Evolutionary conservation across 2,888 invertebrate species (phyloP).

Genomic region (Arrhopalites spinosus): DNA sequence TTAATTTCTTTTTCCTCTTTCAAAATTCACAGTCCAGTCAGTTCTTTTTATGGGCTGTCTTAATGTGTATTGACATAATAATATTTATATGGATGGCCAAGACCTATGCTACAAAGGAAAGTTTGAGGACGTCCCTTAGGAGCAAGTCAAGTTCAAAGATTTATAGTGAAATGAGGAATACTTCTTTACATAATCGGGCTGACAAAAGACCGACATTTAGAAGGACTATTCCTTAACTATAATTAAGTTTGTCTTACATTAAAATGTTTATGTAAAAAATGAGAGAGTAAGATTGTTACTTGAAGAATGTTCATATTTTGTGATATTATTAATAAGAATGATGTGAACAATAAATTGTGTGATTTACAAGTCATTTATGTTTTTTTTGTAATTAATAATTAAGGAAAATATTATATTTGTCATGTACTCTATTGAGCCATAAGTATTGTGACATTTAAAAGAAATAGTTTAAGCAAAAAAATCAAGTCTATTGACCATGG

Average conservation of each 20-base stretch:
- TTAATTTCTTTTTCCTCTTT: constrained; percentile 45
- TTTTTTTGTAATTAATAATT: no score
- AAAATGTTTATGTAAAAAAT: neutral
- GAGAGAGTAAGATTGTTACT: no score
- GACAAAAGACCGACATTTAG: neutral
- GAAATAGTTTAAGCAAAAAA: no score
- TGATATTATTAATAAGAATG: no score
- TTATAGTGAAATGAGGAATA: neutral
- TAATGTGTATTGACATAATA: constrained; percentile 71
- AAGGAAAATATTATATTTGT: no score
- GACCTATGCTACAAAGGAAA: constrained; percentile 59
- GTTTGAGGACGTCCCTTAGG: neutral
- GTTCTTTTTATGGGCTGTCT: constrained; percentile 73
- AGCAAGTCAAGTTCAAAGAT: constrained; percentile 6
- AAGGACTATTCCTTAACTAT: constrained; percentile 3
- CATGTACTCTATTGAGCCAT: no score
- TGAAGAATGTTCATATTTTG: no score
- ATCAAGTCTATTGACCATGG: no score
- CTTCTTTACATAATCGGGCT: constrained; percentile 7
- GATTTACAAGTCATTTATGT: no score
- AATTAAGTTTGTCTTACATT: no score
- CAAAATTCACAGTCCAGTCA: constrained; percentile 68
- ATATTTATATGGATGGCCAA: constrained; percentile 62
- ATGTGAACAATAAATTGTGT: no score
- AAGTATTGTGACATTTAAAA: no score